Conservation (phyloP, 1,140 invertebrate genomes). For the Pygmarrhopalites habei region DNA sequence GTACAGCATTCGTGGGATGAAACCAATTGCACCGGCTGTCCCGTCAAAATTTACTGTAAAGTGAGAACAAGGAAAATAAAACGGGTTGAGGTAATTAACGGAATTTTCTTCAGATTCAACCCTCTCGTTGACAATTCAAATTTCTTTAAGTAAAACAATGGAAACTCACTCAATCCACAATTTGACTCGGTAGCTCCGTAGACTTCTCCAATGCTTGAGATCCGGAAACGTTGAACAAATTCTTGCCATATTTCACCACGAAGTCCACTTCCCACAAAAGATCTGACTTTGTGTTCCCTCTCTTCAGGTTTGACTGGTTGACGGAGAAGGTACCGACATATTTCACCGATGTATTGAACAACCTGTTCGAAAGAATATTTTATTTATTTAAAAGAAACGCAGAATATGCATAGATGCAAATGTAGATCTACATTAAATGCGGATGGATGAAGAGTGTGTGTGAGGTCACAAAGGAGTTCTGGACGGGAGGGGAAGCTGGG, state of each 20-base stretch:
- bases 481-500: too few species aligned
- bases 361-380: slow-evolving; percentile 55
- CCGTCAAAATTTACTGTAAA: slow-evolving; percentile 83
- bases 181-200: slow-evolving; percentile 97
- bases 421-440: too few species aligned
- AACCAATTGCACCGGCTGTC: slow-evolving; percentile 88
- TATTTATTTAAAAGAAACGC: too few species aligned
- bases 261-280: slow-evolving; percentile 60
- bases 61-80: too few species aligned
- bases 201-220: slow-evolving; percentile 66
- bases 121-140: slow-evolving; percentile 64
- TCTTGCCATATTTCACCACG: slow-evolving; percentile 56
- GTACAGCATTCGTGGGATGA: slow-evolving; percentile 77
- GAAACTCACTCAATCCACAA: slow-evolving; percentile 56
- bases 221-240: slow-evolving; percentile 53
- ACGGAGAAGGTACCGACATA: neutral
- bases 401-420: neutral
- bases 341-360: slow-evolving; percentile 7
- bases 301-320: slow-evolving; percentile 56
- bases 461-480: too few species aligned
- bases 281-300: slow-evolving; percentile 49
- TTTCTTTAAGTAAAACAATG: slow-evolving; percentile 4
- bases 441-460: too few species aligned
- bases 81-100: slow-evolving; percentile 81
- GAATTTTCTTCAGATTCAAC: slow-evolving; percentile 84